Base-by-base conservation (phyloP, 23 tunicate species). In the Styela clava region DNA sequence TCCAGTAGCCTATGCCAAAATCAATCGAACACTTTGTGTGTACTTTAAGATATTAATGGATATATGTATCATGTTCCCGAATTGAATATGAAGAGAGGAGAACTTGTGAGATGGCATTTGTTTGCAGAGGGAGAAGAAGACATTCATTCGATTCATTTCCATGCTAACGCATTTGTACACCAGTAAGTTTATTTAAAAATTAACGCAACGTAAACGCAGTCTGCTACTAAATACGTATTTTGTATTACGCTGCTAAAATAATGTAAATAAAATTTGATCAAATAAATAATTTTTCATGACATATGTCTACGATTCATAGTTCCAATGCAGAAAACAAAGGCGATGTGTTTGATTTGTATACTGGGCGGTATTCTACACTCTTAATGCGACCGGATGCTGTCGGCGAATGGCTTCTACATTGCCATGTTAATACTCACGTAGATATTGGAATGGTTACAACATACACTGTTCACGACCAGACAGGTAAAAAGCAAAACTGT, bases 391-490 rank as follows among this genome's bases (percentile, higher is more conserved):
- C 71, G 56, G 61, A 79, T n/a, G 91, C 83, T 23, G 71, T 68
- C 74, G 91, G 91, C 23, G 79, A 82, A 62, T 87, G 91, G 91
- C 67, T 87, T 63, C 79, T 87, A 3, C 91, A 87, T 74, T 87
- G 91, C 74, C 91, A 87, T 76, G 91, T 87, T 68, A 79, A 79
- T 74, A 78, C 82, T 44, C 91, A 87, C 70, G 74, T 87, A 64
- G 37, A 74, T 52, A 82, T 82, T 28, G 91, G 91, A 44, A 87
- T 87, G 91, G 78, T 81, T 24, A 82, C 91, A 2, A 82, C 84
- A 5, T 87, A 87, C 69, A 69, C 78, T 3, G 91, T 87, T 31
- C 20, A 44, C 7, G 76, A 27, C 16, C 19, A 22, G 31, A 67
- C 71, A 67, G 71, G 71, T 67, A 44, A 5, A 44, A 44, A 44